Evolutionary conservation across 2,888 invertebrate species (phyloP).

Genomic region (Melitaea athalia): DNA sequence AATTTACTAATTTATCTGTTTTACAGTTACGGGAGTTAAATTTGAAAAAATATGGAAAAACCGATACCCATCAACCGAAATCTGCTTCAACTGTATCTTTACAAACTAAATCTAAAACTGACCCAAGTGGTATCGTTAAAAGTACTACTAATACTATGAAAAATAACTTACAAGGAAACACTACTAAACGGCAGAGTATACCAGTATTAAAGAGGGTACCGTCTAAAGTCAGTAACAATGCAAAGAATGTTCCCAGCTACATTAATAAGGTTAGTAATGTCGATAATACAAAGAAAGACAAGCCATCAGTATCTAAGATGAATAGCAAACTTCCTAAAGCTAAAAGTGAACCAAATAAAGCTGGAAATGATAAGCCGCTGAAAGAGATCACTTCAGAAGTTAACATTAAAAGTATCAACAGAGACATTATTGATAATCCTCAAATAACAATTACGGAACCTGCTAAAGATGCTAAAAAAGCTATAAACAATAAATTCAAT

Average conservation of each 20-base stretch:
- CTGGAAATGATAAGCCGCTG: slow-evolving; percentile 1
- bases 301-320: neutral
- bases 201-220: neutral
- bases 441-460: slow-evolving; percentile 26
- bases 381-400: slow-evolving; percentile 5
- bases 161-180: slow-evolving; percentile 44
- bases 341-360: neutral
- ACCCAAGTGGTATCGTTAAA: slow-evolving; percentile 19
- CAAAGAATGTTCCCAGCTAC: neutral
- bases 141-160: slow-evolving; percentile 39
- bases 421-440: neutral
- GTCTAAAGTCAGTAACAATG: neutral
- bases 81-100: slow-evolving; percentile 35
- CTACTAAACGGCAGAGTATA: neutral
- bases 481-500: slow-evolving; percentile 12
- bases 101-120: slow-evolving; percentile 32
- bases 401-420: slow-evolving; percentile 11
- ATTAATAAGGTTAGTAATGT: slow-evolving; percentile 11
- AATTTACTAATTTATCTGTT: slow-evolving; percentile 4
- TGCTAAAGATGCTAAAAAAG: slow-evolving; percentile 1
- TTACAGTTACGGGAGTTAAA: slow-evolving; percentile 68
- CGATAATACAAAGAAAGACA: slow-evolving; percentile 4
- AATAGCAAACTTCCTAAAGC: slow-evolving; percentile 6
- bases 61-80: slow-evolving; percentile 22
- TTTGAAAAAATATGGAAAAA: slow-evolving; percentile 58